These are phyloP conservation scores for Drosophila hawaiiensis DNA, from an alignment of 2,888 invertebrate species.

Conservation along the genomic window DNA sequence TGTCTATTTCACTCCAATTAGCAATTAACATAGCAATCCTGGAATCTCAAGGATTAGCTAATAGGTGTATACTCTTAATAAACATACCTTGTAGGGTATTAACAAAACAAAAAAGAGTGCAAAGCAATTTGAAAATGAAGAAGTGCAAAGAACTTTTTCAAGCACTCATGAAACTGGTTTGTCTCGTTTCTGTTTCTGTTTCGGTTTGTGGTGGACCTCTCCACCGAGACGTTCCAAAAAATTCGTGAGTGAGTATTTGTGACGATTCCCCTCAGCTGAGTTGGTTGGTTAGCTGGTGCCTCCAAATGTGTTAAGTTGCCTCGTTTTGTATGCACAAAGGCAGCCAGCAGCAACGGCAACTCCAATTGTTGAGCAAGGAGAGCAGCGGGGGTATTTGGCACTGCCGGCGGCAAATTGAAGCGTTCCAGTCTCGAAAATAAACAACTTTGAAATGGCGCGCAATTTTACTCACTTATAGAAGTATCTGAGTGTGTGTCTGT, in stretches of 20 bases:
- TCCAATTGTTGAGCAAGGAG: constrained; percentile 13
- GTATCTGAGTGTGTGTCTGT: not conserved
- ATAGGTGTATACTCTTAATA: not conserved
- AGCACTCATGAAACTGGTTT: constrained; percentile 71
- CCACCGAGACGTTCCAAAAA: constrained; percentile 1
- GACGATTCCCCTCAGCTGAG: constrained; percentile 37
- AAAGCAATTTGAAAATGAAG: constrained; percentile 46
- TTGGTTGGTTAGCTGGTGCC: constrained; percentile 41
- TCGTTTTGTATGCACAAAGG: constrained; percentile 75
- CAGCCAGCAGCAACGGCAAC: constrained; percentile 31
- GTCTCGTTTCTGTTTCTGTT: constrained; percentile 33
- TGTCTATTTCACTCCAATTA: too few species aligned
- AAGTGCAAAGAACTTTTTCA: constrained; percentile 77
- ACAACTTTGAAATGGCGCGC: constrained; percentile 79
- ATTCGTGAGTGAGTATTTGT: constrained; percentile 38
- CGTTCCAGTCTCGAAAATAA: constrained; percentile 66
- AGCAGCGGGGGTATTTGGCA: constrained; percentile 5
- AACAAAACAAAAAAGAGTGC: constrained; percentile 17
- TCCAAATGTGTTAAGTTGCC: constrained; percentile 74
- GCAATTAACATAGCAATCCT: not conserved
- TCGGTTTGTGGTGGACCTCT: constrained; percentile 12
- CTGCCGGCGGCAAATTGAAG: constrained; percentile 50
- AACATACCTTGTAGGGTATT: constrained; percentile 9
- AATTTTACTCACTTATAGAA: constrained; percentile 60
- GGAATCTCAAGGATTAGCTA: not conserved